Percentiles rank a stretch among this genome's conserved stretches.
Evolutionary conservation across 2,113 vertebrate species (phyloP).

Genomic region (Piaya cayana): DNA sequence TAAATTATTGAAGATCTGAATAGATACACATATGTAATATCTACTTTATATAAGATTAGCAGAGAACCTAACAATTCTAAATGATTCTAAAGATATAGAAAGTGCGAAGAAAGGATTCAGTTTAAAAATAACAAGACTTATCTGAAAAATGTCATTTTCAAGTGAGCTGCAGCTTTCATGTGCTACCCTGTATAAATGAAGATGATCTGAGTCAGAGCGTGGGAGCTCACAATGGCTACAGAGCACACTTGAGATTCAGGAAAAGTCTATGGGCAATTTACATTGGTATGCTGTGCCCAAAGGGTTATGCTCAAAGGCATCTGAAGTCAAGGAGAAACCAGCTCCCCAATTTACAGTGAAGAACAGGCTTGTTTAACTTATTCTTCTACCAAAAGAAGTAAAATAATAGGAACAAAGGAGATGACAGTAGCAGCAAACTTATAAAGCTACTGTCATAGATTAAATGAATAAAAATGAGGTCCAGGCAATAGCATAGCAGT

Average conservation of each 20-base stretch:
- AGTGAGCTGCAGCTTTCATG: neutral
- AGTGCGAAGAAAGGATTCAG: neutral
- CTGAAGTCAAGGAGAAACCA: neutral
- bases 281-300: accelerated
- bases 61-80: neutral
- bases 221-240: neutral
- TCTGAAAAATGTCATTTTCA: neutral
- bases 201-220: neutral
- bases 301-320: neutral
- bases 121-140: neutral
- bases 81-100: neutral
- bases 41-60: neutral
- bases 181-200: neutral
- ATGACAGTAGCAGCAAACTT: neutral
- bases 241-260: neutral
- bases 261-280: neutral
- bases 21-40: neutral
- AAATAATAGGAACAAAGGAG: neutral
- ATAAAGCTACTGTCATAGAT: neutral
- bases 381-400: neutral
- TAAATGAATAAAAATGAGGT: neutral
- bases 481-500: neutral
- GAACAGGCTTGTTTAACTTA: neutral
- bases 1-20: neutral
- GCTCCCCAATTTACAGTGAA: neutral